Percentiles rank a stretch among this genome's conserved stretches.
phyloP scores from a whole-genome alignment of 2,113 vertebrate species.

The Beaufortia kweichowensis region DNA sequence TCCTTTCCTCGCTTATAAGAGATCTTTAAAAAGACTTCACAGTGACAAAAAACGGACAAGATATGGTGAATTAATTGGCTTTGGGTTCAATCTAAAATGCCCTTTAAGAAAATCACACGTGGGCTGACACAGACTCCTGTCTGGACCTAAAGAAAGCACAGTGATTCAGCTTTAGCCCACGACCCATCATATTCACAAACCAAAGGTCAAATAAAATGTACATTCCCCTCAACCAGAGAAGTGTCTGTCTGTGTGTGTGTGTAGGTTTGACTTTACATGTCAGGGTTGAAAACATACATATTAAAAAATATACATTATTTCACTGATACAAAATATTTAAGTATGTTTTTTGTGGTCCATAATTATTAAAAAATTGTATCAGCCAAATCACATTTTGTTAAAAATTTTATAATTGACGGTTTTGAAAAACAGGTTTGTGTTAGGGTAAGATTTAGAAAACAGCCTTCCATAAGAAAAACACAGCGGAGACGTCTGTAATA shows the following conservation, averaged over 20 bases:
- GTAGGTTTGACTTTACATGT: background rate
- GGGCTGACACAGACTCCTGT: background rate
- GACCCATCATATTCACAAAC: background rate
- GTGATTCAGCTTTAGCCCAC: slow-evolving; percentile 19
- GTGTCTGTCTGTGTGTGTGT: background rate
- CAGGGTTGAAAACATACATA: too few species aligned
- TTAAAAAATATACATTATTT: too few species aligned
- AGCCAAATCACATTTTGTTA: too few species aligned
- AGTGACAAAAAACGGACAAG: background rate
- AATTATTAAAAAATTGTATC: too few species aligned
- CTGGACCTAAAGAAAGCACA: slow-evolving; percentile 8
- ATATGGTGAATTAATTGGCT: background rate
- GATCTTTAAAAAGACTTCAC: background rate
- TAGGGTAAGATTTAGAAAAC: too few species aligned
- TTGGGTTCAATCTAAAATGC: slow-evolving; percentile 15
- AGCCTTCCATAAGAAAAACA: too few species aligned
- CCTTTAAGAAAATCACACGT: background rate
- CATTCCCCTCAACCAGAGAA: background rate
- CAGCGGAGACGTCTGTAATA: too few species aligned
- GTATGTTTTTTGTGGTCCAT: too few species aligned
- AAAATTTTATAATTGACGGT: too few species aligned
- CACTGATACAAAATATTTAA: too few species aligned
- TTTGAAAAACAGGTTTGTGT: too few species aligned
- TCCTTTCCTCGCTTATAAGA: background rate
- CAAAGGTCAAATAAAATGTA: slow-evolving; percentile 15